Conservation (phyloP, 2,797 vertebrate species). For the Galago senegalensis region DNA sequence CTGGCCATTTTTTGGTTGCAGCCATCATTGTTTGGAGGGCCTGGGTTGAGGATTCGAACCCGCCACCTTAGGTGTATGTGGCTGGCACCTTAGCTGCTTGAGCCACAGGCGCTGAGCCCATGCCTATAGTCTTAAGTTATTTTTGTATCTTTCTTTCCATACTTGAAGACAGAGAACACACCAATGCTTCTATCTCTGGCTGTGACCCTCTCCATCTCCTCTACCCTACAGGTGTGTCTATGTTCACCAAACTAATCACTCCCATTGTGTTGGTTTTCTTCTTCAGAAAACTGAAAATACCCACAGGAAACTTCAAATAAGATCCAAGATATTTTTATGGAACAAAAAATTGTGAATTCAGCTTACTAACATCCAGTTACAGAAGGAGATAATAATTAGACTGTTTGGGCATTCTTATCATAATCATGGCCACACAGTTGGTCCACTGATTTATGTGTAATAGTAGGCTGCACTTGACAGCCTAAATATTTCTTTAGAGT, state of each 20-base stretch:
- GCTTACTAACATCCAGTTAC: neutral
- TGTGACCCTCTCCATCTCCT: constrained; percentile 36
- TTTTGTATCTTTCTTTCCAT: constrained; percentile 54
- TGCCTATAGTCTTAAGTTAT: constrained; percentile 59
- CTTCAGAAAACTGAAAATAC: neutral
- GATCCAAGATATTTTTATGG: constrained; percentile 30
- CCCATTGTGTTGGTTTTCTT: neutral
- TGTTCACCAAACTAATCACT: constrained; percentile 64
- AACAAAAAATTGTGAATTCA: constrained; percentile 17
- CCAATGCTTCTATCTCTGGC: constrained; percentile 38
- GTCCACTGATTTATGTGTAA: constrained; percentile 29
- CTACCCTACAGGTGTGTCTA: neutral
- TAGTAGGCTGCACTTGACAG: neutral
- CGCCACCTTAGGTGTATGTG: no score
- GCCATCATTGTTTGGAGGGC: no score
- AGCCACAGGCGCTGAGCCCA: no score
- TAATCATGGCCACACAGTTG: neutral
- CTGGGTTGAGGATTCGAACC: no score
- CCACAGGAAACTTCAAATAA: constrained; percentile 7
- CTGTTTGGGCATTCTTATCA: constrained; percentile 9
- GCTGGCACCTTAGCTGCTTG: no score
- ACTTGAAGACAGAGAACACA: neutral
- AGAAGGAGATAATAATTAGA: constrained; percentile 1
- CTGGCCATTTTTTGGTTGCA: no score
- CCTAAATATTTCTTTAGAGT: constrained; percentile 20